Evolutionary conservation across 2,888 invertebrate genomes (phyloP), one percentile per base, ranked within the genome.

Genomic region (Lithophane semibrunnea): DNA sequence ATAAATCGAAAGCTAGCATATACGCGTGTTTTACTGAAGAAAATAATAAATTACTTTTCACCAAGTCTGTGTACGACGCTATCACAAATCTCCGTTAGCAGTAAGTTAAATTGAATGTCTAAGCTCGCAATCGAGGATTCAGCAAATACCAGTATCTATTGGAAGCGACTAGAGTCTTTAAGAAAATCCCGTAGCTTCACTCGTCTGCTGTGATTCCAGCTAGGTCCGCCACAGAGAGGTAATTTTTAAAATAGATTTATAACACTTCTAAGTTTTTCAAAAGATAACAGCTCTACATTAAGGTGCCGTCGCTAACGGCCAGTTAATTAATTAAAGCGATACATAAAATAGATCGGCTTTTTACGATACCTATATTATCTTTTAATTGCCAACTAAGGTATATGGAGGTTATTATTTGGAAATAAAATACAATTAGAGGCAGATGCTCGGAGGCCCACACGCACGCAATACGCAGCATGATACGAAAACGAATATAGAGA

Each of bases 101-200:
- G 92, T 93, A 94, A 95, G 91, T 95, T 95, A 94, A 95, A 95
- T 95, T 94, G 94, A 95, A 95, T 94, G 94, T 93, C 94, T 94
- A 93, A 94, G 94, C 94, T 93, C 88, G 92, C 92, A 92, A 92
- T 93, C 91, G 92, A 91, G 93, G 93, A 93, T 94, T 94, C 93
- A 93, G 94, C 93, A 95, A 95, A 95, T 94, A 93, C 93, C 91
- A 91, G 92, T 92, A 93, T 93, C 92, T 92, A 93, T 94, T 93
- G 93, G 93, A 93, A 93, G 92, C 93, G 91, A 92, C 91, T 89
- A 88, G 91, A 91, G 93, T 92, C 92, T 94, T 94, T 93, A 94
- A 92, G 92, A 92, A 94, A 93, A 95, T 93, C 94, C 92, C 86
- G 77, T 86, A 89, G 91, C 92, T 93, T 93, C 91, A 84, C 89